Evolutionary conservation across 2,113 vertebrate genomes (phyloP).

Genomic region (Pampusana beccarii): DNA sequence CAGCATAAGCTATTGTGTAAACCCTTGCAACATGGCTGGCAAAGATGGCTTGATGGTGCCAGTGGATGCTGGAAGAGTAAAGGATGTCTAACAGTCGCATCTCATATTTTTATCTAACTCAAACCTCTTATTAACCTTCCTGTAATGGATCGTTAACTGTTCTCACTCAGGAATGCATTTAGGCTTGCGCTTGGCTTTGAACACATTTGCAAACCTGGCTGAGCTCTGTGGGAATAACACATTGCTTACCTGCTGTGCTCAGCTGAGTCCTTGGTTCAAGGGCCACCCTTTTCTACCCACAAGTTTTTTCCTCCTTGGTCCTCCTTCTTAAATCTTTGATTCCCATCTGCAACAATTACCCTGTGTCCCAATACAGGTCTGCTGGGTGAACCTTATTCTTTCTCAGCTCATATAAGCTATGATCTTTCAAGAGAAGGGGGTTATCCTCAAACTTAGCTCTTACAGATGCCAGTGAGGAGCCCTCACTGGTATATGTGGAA

Average conservation of each 20-base stretch:
- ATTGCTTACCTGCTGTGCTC: neutral
- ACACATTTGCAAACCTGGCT: neutral
- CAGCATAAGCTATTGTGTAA: neutral
- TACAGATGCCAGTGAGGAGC: neutral
- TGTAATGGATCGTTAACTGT: rapidly evolving
- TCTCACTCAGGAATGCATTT: neutral
- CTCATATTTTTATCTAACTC: neutral
- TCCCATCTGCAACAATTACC: neutral
- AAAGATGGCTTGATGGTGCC: neutral
- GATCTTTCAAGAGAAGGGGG: neutral
- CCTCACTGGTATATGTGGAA: neutral
- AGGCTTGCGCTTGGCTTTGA: neutral
- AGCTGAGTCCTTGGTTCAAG: neutral
- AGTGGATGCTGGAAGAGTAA: neutral
- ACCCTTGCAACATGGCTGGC: neutral
- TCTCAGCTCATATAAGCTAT: neutral
- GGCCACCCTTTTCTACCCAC: neutral
- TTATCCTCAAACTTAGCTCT: neutral
- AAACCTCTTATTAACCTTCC: neutral
- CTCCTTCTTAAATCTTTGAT: neutral
- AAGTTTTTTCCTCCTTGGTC: neutral
- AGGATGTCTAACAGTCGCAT: neutral
- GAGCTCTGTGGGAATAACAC: neutral
- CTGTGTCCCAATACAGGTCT: neutral
- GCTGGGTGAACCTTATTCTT: neutral